Evolutionary conservation across 2,113 vertebrate genomes (phyloP).

Genomic region (Anoura caudifer): DNA sequence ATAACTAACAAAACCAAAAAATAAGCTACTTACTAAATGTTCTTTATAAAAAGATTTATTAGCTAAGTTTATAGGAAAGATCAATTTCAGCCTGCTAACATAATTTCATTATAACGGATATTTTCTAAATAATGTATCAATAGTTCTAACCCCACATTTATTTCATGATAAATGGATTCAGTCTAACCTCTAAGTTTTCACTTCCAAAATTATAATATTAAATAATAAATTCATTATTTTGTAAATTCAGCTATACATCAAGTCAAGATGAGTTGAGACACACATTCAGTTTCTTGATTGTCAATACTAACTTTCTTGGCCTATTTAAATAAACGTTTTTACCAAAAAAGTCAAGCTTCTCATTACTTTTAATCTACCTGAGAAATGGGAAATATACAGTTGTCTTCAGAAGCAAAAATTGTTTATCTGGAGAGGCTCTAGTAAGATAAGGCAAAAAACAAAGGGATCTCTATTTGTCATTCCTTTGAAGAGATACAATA

Average conservation of each 20-base stretch:
- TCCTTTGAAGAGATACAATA: neutral
- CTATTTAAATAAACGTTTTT: slow-evolving; percentile 45
- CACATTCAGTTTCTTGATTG: neutral
- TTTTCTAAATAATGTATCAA: slow-evolving; percentile 33
- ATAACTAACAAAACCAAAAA: neutral
- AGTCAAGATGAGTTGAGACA: slow-evolving; percentile 37
- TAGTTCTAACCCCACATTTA: slow-evolving; percentile 2
- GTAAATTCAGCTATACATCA: slow-evolving; percentile 29
- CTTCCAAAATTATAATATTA: slow-evolving; percentile 11
- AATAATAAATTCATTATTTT: slow-evolving; percentile 49
- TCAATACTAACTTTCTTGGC: neutral
- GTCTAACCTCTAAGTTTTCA: slow-evolving; percentile 20
- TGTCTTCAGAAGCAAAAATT: slow-evolving; percentile 20
- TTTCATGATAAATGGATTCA: neutral
- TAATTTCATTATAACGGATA: slow-evolving; percentile 15
- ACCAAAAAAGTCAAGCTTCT: slow-evolving; percentile 16
- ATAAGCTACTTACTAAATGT: neutral
- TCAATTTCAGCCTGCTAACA: neutral
- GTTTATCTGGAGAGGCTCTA: neutral
- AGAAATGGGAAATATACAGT: slow-evolving; percentile 6
- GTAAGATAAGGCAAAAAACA: slow-evolving; percentile 26
- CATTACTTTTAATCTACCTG: slow-evolving; percentile 10
- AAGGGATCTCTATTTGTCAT: neutral
- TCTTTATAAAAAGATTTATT: slow-evolving; percentile 4
- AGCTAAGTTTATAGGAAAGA: slow-evolving; percentile 34